Evolutionary conservation across 2,797 vertebrate species (phyloP), one percentile per base, ranked within the genome.

Genomic region (Syngnathus acus): DNA sequence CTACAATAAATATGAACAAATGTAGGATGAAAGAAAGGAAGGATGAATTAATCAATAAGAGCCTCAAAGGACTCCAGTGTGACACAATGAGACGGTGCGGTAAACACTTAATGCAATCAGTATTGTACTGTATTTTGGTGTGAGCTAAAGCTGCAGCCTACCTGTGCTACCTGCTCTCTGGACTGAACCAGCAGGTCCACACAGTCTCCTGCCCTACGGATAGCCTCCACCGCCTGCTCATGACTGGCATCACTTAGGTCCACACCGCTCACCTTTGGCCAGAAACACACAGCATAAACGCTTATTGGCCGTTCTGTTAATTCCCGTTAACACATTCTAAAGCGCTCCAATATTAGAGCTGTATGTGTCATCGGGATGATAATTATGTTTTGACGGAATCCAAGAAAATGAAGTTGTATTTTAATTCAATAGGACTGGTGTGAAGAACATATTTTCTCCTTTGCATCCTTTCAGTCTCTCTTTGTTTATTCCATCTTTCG

Each of bases 181-280:
- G 82, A 95, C 87, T 96, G 93, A 70, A 98, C 93, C 89, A 96
- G 83, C 84, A 98, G 93, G 67, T 92, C 85, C 78, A 99, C 93
- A 40, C 91, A 90, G 84, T 94, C 92, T 88, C 94, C 94, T 72
- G 95, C 94, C 81, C 84, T 93, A 83, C 96, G 94, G 87, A 98
- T 98, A 77, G 93, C 94, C 88, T 99, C 96, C 82, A 96, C 96
- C 64, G 94, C 95, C 91, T 97, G 93, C 77, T 99, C 95, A 0
- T 99, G 96, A 85, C 95, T 98, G 78, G 93, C 95, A 77, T 95
- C 93, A 87, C 92, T 92, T 74, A 99, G 90, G 84, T 98, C 93
- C 88, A 93, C 90, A 69, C 92, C 94, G 81, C 94, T 92, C 86
- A 99, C 96, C 97, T 99, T n/a, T 7, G 19, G 2, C 48, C 26